Evolutionary conservation across 2,888 invertebrate species (phyloP), one percentile per base, ranked within the genome.

Genomic region (Scotopteryx bipunctaria): DNA sequence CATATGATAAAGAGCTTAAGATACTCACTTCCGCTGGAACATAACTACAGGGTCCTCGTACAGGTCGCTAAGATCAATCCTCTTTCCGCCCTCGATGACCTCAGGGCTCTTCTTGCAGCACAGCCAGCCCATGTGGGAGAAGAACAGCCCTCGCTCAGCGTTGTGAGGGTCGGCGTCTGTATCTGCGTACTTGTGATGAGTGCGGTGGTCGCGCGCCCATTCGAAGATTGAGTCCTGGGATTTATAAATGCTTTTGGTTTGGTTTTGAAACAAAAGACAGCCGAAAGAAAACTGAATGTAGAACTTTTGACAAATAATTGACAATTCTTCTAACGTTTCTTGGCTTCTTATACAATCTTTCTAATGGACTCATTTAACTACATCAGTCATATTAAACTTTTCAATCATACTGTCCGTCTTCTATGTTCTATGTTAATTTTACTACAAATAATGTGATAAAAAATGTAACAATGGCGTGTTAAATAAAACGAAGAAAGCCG

Each of bases 101-200:
- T 97, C 96, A 0, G 94, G 95, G 75, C 97, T 97, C 78, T 98
- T 98, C 69, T 94, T 94, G 63, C 94, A 91, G 84, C 98, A 91
- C 44, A 98, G 88, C 98, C 98, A 98, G 38, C 98, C 98, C 87
- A 98, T 95, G 78, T 98, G 98, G 0, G 97, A 94, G 88, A 97
- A 98, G 91, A 98, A 98, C 80, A 98, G 95, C 0, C 98, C 98
- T 44, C 97, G 91, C 37, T 92, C 93, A 0, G 96, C 94, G 70
- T 97, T 97, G 81, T 98, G 97, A 0, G 97, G 98, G 82, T 98
- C 97, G 0, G 96, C 97, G 71, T 97, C 93, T 0, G 97, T 97
- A 74, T 96, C 96, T 0, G 95, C 95, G 82, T 95, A 97, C 77
- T 97, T 97, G 85, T 98, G 97, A 77, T 98, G 97, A 0, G 96